Percentiles rank a stretch among this genome's conserved stretches.
Evolutionary conservation across 37 sponge, comb jelly and placozoan species (phyloP).

Genomic region (Amphimedon queenslandica): DNA sequence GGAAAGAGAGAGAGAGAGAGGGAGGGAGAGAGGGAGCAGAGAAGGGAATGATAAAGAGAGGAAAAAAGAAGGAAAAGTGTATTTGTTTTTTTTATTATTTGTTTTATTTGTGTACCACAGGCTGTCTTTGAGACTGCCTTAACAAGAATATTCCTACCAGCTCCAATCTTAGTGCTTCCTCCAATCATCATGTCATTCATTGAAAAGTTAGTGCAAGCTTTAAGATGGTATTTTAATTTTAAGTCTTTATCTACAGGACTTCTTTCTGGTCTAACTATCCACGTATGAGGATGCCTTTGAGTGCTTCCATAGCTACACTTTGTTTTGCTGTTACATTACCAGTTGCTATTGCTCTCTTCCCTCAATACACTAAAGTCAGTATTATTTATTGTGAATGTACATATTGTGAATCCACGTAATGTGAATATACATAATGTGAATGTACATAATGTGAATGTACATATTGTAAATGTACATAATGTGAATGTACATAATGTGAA

Average conservation of each 20-base stretch:
- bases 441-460: too few relatives aligned
- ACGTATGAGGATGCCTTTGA: conserved; percentile 55
- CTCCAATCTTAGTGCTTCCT: conserved; percentile 74
- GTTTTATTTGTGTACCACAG: conserved; percentile 12
- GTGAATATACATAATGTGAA: too few relatives aligned
- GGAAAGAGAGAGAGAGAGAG: conserved; percentile 4
- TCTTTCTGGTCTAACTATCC: conserved; percentile 48
- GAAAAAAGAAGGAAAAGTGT: too few relatives aligned
- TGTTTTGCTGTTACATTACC: conserved; percentile 76
- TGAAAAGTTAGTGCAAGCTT: conserved; percentile 47
- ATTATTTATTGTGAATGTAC: not conserved
- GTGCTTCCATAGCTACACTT: conserved; percentile 38
- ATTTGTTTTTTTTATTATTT: conserved; percentile 6
- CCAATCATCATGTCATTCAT: conserved; percentile 70
- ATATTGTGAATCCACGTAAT: too few relatives aligned
- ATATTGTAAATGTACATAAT: too few relatives aligned
- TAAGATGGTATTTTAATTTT: not conserved
- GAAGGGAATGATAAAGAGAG: too few relatives aligned
- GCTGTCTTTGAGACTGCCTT: conserved; percentile 71
- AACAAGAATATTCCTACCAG: conserved; percentile 69
- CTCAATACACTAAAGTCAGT: conserved; percentile 65
- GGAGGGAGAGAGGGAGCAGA: not conserved
- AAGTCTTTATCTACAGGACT: conserved; percentile 22
- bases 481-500: too few relatives aligned
- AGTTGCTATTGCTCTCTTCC: conserved; percentile 76